phyloP scores from a whole-genome alignment of 2,797 vertebrate species.

The Lacerta bilineata region DNA sequence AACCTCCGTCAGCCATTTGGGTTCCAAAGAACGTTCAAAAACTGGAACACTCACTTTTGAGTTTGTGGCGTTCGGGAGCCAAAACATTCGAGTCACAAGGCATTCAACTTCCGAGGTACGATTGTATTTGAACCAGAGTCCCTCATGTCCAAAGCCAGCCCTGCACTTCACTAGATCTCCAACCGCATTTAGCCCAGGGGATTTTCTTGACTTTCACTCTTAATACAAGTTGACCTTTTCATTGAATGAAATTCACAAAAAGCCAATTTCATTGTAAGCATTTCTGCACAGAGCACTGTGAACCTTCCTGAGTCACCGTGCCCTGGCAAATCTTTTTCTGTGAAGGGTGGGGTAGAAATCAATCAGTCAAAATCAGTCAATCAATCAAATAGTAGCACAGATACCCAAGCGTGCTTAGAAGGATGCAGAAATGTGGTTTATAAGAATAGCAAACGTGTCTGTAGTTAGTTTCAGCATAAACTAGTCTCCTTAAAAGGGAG shows the following conservation, averaged over 20 bases:
- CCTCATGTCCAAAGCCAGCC: not conserved
- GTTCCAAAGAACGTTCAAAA: no score
- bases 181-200: not conserved
- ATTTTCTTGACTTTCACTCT: not conserved
- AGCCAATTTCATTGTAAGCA: not conserved
- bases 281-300: not conserved
- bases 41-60: no score
- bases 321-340: no score
- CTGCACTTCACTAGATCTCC: no score
- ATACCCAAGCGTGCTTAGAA: not conserved
- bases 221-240: not conserved
- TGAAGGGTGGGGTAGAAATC: not conserved
- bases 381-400: not conserved
- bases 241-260: not conserved
- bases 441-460: not conserved
- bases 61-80: no score
- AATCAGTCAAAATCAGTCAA: no score
- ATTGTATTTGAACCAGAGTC: not conserved
- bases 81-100: no score
- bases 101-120: no score
- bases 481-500: not conserved
- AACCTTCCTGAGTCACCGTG: no score
- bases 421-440: not conserved
- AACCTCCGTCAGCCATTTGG: no score
- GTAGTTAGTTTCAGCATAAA: not conserved